Base-by-base conservation (phyloP, 2,113 vertebrate genomes). In the Setophaga coronata region DNA sequence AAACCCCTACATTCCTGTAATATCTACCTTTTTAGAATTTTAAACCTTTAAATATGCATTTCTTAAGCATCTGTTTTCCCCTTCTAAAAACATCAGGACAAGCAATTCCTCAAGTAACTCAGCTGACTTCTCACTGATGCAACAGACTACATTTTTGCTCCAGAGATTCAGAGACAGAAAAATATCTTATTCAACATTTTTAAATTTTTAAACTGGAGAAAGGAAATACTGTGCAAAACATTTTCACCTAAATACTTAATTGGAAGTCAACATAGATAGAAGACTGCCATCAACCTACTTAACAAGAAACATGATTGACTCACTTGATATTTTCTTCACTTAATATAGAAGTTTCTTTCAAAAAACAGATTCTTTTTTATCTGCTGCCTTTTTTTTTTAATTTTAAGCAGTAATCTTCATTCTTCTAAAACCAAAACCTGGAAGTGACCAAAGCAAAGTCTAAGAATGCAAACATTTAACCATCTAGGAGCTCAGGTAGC, bases 191-290 rank as follows among this genome's bases (percentile, higher is more conserved):
- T 96, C 90, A 91, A 87, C 73, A 50, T 60, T 56, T 93, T 89
- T 95, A 3, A 95, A 91, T 95, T 93, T 96, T 96, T 95, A 95
- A 96, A 90, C 65, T 64, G 65, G 43, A 69, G 53, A 89, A 93
- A 91, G 61, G 23, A 97, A 95, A 96, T 89, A 91, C 73, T 29
- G 26, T 57, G 48, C 69, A 77, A 91, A 95, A 91, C 90, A 88
- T 76, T 94, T 95, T 83, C 82, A 92, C 36, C n/a, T 97, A 96
- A 96, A 96, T 96, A 94, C 85, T 96, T 97, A 85, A 93, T 86
- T 71, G 36, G 31, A 90, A 96, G 71, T 29, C 79, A 90, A 86
- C 82, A 93, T 42, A 93, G 92, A 70, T 36, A 94, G 82, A 89
- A 84, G 64, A 74, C 40, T 76, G 38, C 50, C 91, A 85, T 72